Percentiles rank a stretch among this genome's conserved stretches.
Conservation (phyloP, 2,888 invertebrate species). For the Diaphora mendica region DNA sequence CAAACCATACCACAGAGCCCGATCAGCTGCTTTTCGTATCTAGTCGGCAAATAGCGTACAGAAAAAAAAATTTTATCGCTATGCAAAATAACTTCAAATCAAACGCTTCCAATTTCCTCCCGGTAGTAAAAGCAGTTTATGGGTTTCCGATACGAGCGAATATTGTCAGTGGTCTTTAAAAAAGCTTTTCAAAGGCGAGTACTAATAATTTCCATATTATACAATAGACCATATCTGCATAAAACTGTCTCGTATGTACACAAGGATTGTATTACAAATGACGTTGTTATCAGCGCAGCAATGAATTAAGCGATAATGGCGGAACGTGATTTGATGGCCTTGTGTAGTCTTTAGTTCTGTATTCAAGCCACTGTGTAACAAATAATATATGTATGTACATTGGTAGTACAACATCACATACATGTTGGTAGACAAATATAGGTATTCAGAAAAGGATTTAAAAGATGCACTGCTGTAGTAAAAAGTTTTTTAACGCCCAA, state of each 20-base stretch:
- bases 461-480: too few relatives aligned
- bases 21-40: too few relatives aligned
- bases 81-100: neutral
- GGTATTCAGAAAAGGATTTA: too few relatives aligned
- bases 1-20: too few relatives aligned
- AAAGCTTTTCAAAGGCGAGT: neutral
- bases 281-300: slow-evolving; percentile 35
- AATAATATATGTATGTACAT: neutral
- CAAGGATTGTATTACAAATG: slow-evolving; percentile 12
- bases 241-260: neutral
- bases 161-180: neutral
- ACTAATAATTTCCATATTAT: neutral
- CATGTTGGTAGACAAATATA: neutral
- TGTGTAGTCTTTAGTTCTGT: slow-evolving; percentile 21
- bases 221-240: neutral
- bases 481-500: too few relatives aligned
- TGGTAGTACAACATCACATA: neutral
- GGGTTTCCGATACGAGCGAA: neutral
- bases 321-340: slow-evolving; percentile 46
- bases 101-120: neutral
- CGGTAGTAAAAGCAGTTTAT: neutral
- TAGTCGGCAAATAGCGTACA: neutral
- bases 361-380: neutral
- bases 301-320: slow-evolving; percentile 45
- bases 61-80: neutral